Evolutionary conservation across 2,797 vertebrate genomes (phyloP), one percentile per base, ranked within the genome.

Genomic region (Bryconaethiops microstoma): DNA sequence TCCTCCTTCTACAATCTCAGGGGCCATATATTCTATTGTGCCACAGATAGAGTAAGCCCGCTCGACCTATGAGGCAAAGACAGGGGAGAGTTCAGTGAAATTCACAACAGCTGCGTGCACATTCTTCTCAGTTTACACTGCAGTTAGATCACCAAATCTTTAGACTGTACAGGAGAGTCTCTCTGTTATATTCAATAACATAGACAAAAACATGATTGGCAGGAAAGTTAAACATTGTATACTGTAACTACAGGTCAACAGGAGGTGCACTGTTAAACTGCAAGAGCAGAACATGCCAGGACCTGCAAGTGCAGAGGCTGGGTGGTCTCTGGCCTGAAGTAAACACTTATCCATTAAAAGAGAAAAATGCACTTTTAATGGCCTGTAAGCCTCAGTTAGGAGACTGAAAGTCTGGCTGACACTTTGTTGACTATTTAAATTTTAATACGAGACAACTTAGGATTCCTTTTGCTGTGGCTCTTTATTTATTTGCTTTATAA

Each of bases 1-100:
- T 85, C 98, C 98, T 40, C 97, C 98, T 91, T 94, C 95, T 82
- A 99, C 96, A 80, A 99, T 99, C 93, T 99, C 98, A 77, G 98
- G 98, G 82, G 98, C 98, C 98, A 99, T 99, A 83, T 99, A 99
- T 86, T 99, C 98, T 86, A 99, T 97, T 21, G 98, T 99, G 77
- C 98, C 98, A 86, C 98, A 99, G 76, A 99, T 95, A 8, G 98
- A 99, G 91, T 96, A 99, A 1, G 98, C 95, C 89, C 98, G 94
- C 90, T 99, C 97, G 23, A 95, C 94, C 95, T 96, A 91, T 54
- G 77, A 80, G 35, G 79, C 7, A n/a, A 62, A 78, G 13, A 60
- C 7, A 10, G 48, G 54, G 13, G 25, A 50, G 48, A 1, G 39
- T 12, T 75, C 16, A 55, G 35, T 1, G 39, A 21, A 23, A 8